Base-by-base conservation (phyloP, 2,888 invertebrate genomes). In the Acrocyrtus sp. region DNA sequence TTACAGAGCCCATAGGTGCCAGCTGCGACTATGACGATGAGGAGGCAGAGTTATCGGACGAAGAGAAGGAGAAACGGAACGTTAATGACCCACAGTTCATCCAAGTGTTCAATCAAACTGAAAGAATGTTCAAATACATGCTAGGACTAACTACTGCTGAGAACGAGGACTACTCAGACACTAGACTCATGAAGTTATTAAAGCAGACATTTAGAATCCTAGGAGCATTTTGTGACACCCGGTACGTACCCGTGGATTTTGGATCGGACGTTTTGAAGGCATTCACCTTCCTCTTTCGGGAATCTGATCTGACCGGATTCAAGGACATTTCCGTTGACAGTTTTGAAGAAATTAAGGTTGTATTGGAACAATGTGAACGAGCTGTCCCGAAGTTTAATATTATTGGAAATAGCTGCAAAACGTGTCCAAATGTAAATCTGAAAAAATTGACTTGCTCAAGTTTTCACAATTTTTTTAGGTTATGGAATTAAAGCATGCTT, bases 221-320 rank as follows among this genome's bases (percentile, higher is more conserved):
- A 24, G 26, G 29, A 2, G 56, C 56, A 24, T 74, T 76, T 24
- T 74, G 75, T 15, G 43, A 51, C 12, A 29, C 24, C 0, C 45
- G 53, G 15, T 80, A 51, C 47, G 75, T 80, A 3, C 43, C 76
- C 6, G 4, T 21, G n/a, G 54, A 57, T 1, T 80, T 78, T 54
- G 54, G 24, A 3, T 39, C 26, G 8, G 76, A 80, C 29, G 53
- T 78, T 15, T n/a, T 53, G 12, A 43, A 48, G 10, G 72, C 75
- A 6, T 80, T 78, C 58, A 27, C 75, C 0, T 80, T 72, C 57
- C 54, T 80, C 3, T 57, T 78, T 21, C 22, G 65, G 10, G 77
- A 80, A 39, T 50, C 74, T 10, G 73, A 78, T 43, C 10, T 60
- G 2, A 34, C 58, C 10, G 53, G 51, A 27, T 50, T 77, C 3